Conservation (phyloP, 2,797 vertebrate species). For the Ispidina lecontei region DNA sequence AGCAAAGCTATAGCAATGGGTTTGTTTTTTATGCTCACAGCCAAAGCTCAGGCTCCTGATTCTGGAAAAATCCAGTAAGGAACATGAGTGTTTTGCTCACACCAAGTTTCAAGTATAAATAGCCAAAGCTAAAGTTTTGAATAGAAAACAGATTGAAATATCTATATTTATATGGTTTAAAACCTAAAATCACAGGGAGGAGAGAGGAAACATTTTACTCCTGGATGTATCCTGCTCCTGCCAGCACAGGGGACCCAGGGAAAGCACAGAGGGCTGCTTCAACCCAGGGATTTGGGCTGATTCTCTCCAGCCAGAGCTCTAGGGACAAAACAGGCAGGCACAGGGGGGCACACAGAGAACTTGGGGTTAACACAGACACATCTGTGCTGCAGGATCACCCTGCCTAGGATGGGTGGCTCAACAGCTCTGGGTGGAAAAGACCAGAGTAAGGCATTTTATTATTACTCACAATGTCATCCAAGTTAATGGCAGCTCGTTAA, state of each 20-base stretch:
- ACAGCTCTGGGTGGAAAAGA: background rate
- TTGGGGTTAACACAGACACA: background rate
- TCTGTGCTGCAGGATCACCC: background rate
- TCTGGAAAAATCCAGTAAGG: background rate
- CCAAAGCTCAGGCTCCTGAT: background rate
- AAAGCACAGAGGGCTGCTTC: background rate
- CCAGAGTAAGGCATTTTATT: background rate
- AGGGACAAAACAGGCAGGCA: background rate
- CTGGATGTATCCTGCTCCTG: background rate
- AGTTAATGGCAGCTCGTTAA: background rate
- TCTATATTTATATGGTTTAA: background rate
- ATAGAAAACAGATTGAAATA: background rate
- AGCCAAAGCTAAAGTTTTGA: background rate
- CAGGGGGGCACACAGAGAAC: background rate
- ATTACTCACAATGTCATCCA: background rate
- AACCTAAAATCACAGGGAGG: background rate
- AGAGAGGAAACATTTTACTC: background rate
- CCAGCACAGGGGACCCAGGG: background rate
- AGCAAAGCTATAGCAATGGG: background rate
- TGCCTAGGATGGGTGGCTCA: background rate
- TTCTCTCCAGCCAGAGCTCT: background rate
- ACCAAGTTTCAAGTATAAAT: background rate
- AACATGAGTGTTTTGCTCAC: background rate
- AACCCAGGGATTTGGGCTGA: rapidly evolving
- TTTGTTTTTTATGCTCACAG: background rate